These are phyloP conservation scores for Myotis daubentonii DNA, from an alignment of 2,797 vertebrate species.

Conservation along the genomic window DNA sequence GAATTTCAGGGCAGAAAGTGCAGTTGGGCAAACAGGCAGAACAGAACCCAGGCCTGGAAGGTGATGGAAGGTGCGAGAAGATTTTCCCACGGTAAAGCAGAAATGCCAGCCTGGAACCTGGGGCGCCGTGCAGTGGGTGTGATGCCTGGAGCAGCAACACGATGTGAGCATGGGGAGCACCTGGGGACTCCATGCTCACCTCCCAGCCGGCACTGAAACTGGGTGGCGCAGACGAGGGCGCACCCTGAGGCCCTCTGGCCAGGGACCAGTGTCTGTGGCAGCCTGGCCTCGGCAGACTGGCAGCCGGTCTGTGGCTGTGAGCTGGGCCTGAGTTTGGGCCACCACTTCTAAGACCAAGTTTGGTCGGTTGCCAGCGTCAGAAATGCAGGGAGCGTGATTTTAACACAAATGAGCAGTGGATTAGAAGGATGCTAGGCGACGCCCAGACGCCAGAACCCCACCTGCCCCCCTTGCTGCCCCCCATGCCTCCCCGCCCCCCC, in stretches of 20 bases:
- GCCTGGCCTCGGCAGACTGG: not conserved
- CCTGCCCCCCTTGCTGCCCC: not conserved
- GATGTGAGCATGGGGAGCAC: accelerated
- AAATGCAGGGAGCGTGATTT: not conserved
- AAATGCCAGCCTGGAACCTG: not conserved
- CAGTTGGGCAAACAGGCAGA: not conserved
- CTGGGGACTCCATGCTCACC: not conserved
- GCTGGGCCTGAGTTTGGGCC: not conserved
- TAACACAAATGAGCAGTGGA: not conserved
- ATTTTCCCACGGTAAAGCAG: too few relatives aligned
- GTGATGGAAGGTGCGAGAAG: not conserved
- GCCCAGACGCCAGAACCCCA: accelerated
- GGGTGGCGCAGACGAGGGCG: accelerated
- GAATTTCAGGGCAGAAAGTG: not conserved
- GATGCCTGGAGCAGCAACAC: accelerated
- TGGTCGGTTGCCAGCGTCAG: accelerated
- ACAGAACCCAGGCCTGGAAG: not conserved
- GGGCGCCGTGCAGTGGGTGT: accelerated
- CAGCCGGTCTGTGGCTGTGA: not conserved
- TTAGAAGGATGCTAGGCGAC: not conserved
- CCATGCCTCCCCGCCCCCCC: accelerated
- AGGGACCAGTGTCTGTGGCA: not conserved
- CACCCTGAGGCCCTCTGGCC: accelerated
- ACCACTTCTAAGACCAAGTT: not conserved
- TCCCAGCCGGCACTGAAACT: too few relatives aligned